Base-by-base conservation (phyloP, 2,113 vertebrate species). In the Narcine bancroftii region DNA sequence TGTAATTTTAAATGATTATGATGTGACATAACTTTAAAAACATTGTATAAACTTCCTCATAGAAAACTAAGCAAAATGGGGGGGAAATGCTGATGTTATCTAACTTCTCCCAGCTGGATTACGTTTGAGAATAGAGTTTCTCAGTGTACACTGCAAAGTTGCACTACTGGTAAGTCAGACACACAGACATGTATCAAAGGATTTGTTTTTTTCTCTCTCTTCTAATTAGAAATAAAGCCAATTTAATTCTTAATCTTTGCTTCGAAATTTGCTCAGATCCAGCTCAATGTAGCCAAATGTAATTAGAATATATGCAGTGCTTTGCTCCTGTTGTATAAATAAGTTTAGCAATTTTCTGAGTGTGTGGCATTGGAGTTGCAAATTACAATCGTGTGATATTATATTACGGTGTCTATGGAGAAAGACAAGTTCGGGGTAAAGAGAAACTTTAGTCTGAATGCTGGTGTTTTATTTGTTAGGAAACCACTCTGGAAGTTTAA, bases 291-390 rank as follows among this genome's bases (percentile, higher is more conserved):
- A 33, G 29, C 63, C 24, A 42, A 26, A 69, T 45, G 7, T 69
- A 69, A 91, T 69, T 91, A 45, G 24, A 91, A 91, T 91, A 21
- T 91, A 66, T 69, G n/a, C 3, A 87, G 63, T 11, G 69, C 39
- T 91, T 45, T 45, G 6, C 24, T 89, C 7, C 24, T 66, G 3
- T 13, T 91, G 10, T 17, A 63, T n/a, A 26, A 19, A 10, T 33
- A 39, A 17, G 24, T 19, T 15, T 42, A 69, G 10, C 65, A 24
- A 66, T 66, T 45, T 21, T 39, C 33, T 69, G 39, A 91, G 42
- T 50, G 39, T 47, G 42, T 81, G 2, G 77, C 21, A 81, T 81
- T 81, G 42, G 47, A 81, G 36, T 42, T 91, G 63, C 39, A 66
- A 91, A 39, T 91, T 91, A 66, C n/a, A 39, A 11, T 89, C 53